phyloP scores from a whole-genome alignment of 2,888 invertebrate genomes.

The Hybos culiciformis region DNA sequence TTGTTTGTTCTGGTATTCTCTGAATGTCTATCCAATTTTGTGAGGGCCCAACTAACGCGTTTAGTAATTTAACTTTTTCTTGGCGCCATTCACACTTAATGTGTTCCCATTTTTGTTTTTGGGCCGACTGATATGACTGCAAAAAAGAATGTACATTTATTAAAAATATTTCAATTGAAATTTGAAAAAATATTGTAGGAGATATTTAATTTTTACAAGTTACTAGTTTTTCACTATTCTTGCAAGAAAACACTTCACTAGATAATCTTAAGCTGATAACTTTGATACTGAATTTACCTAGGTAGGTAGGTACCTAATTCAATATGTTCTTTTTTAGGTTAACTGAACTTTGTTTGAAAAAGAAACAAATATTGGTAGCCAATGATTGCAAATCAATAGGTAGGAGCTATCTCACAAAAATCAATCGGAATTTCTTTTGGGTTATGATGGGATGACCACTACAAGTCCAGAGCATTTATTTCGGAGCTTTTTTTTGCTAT shows the following conservation, averaged over 20 bases:
- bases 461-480: too few relatives aligned
- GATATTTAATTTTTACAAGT: not conserved
- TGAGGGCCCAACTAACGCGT: conserved; percentile 75
- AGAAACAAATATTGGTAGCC: too few relatives aligned
- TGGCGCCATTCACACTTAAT: conserved; percentile 82
- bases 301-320: too few relatives aligned
- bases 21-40: conserved; percentile 65
- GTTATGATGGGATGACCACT: too few relatives aligned
- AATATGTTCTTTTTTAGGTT: too few relatives aligned
- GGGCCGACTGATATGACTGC: conserved; percentile 48
- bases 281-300: too few relatives aligned
- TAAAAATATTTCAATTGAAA: not conserved
- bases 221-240: not conserved
- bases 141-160: conserved; percentile 15
- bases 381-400: too few relatives aligned
- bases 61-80: conserved; percentile 77
- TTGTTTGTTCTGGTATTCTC: conserved; percentile 48
- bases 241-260: not conserved
- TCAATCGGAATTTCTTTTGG: too few relatives aligned
- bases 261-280: not conserved
- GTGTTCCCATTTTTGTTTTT: conserved; percentile 61
- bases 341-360: too few relatives aligned
- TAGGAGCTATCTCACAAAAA: too few relatives aligned
- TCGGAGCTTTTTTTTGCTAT: too few relatives aligned
- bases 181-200: not conserved